A percentile compares a stretch with the other conserved stretches of the same genome.
Evolutionary conservation across 2,797 vertebrate species (phyloP).

Genomic region (Scyliorhinus canicula): DNA sequence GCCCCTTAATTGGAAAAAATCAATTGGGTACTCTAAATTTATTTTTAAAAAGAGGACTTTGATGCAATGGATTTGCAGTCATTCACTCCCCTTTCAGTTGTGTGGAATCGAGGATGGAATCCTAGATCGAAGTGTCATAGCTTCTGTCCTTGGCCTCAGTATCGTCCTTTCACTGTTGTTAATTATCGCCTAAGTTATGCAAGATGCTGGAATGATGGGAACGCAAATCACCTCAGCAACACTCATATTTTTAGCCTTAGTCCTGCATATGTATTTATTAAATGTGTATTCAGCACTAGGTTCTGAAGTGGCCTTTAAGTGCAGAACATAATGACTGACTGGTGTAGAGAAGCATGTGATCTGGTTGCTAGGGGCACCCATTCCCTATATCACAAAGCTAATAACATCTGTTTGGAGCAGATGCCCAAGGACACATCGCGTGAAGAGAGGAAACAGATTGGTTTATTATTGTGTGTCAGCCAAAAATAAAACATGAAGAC

Average conservation of each 20-base stretch:
- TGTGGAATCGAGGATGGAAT: neutral
- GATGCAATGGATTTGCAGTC: neutral
- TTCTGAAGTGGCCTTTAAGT: conserved; percentile 22
- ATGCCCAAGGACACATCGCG: neutral
- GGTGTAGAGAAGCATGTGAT: conserved; percentile 4
- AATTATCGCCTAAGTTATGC: neutral
- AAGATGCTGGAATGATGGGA: neutral
- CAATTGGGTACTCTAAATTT: too few species aligned
- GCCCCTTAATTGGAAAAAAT: too few species aligned
- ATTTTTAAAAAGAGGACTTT: neutral
- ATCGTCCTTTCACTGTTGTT: neutral
- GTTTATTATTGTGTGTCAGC: neutral
- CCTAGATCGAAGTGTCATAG: neutral
- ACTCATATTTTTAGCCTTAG: neutral
- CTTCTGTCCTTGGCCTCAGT: neutral
- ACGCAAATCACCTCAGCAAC: neutral
- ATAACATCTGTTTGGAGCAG: conserved; percentile 14
- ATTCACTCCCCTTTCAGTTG: neutral
- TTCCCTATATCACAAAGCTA: conserved; percentile 14
- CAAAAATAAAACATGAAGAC: neutral
- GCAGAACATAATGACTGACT: neutral
- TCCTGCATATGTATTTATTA: neutral
- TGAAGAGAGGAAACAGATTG: neutral
- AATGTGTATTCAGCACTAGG: neutral
- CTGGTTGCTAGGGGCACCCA: conserved; percentile 20